Base-by-base conservation (phyloP, 2,888 invertebrate genomes). In the Amphimallon solstitiale region DNA sequence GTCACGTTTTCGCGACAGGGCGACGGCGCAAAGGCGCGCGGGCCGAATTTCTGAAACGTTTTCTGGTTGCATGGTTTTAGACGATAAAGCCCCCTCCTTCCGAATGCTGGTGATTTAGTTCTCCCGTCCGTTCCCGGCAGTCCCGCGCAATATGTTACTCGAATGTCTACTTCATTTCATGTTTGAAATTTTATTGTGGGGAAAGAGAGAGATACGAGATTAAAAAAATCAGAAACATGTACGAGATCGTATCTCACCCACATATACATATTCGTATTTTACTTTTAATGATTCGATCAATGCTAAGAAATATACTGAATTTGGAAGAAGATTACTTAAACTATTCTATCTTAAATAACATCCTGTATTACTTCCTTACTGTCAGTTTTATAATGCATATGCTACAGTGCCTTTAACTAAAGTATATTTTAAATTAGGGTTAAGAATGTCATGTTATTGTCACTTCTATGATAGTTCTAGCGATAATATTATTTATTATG, bases 51-150 rank as follows among this genome's bases (percentile, higher is more conserved):
- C 43, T 21, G 56, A 56, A n/a, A 56, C 56, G 56, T 56, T 56
- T 56, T 56, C 56, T 56, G 56, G 56, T 56, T 56, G 56, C 56
- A 56, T 56, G 56, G 40, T 43, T 56, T 56, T 43, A 43, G 43
- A 43, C 56, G 56, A 56, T 56, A 56, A 56, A 56, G 56, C 40
- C 43, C 56, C n/a, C n/a, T n/a, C n/a, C n/a, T n/a, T 10, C 43
- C 43, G 23, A 40, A 56, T 56, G 6, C 43, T 14, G 56, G 40
- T 56, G 43, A 56, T 56, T 56, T 56, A 54, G 54, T 54, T 54
- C 38, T 54, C 54, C 19, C 56, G 56, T 56, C 56, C 56, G 56
- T 56, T 43, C 56, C 56, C 56, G 43, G 15, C 56, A 12, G 56
- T 12, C 56, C 56, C 56, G 43, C 56, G 15, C 56, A 56, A 56